Evolutionary conservation across 2,888 invertebrate genomes (phyloP).

Genomic region (Odontothrips loti): DNA sequence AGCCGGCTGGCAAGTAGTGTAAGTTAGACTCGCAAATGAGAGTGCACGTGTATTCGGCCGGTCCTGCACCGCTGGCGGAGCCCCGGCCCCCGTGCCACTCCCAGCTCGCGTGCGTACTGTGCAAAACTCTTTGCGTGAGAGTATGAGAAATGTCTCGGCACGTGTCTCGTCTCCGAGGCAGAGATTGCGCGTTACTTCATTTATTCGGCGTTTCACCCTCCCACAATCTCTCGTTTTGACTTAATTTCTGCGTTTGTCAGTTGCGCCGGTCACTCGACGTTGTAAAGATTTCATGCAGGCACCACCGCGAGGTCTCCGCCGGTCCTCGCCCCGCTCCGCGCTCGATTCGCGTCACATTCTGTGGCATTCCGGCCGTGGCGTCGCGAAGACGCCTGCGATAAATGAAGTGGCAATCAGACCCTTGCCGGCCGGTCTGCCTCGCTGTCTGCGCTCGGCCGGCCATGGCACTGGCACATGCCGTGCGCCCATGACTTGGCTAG

Average conservation of each 20-base stretch:
- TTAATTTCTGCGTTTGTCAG: no score
- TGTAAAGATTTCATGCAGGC: no score
- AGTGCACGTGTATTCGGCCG: neutral
- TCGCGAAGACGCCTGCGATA: neutral
- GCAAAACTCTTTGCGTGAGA: neutral
- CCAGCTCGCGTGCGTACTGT: neutral
- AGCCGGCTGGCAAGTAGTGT: neutral
- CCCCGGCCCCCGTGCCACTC: neutral
- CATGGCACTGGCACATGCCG: no score
- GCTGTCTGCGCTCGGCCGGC: neutral
- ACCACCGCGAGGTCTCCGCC: no score
- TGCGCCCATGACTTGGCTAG: no score
- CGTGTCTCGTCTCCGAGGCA: neutral
- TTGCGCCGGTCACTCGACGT: no score
- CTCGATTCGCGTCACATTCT: neutral
- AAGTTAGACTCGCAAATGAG: conserved; percentile 24
- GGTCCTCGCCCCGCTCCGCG: neutral
- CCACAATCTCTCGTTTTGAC: neutral
- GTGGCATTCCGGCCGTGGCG: neutral
- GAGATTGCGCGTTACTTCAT: no score
- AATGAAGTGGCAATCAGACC: neutral
- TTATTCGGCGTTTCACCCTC: neutral
- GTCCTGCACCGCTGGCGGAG: no score
- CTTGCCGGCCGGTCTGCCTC: neutral
- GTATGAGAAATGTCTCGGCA: neutral